Conservation (phyloP, 2,113 vertebrate species). For the Zosterops pallidus region DNA sequence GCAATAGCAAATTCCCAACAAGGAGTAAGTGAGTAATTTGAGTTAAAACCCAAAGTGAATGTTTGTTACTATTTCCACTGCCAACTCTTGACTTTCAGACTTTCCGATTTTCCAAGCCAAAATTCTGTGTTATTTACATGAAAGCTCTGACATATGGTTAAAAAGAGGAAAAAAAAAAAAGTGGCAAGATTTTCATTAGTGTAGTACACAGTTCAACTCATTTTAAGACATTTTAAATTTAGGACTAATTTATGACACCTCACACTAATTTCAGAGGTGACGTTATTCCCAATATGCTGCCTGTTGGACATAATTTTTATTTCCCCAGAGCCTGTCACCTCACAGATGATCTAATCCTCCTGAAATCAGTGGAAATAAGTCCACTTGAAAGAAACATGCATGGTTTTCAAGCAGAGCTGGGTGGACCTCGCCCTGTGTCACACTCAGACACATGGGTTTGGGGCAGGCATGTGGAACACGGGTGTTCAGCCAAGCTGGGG, state of each 20-base stretch:
- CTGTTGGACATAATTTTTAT: background rate
- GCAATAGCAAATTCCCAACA: background rate
- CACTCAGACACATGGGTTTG: background rate
- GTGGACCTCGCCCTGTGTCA: background rate
- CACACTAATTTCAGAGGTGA: background rate
- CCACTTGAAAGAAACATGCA: background rate
- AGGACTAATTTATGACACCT: background rate
- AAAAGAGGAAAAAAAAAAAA: background rate
- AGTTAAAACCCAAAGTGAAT: background rate
- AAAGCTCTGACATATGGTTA: background rate
- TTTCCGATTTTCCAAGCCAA: background rate
- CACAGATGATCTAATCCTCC: background rate
- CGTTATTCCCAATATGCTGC: background rate
- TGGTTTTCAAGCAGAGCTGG: background rate
- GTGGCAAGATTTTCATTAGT: background rate
- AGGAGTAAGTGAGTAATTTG: background rate
- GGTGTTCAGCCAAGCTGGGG: background rate
- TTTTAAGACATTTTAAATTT: background rate
- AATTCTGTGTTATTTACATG: background rate
- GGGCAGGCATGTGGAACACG: background rate
- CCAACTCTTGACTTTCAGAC: background rate
- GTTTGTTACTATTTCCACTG: background rate
- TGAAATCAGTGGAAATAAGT: background rate
- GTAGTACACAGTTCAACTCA: background rate
- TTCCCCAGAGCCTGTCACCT: background rate